A percentile compares a stretch with the other conserved stretches of the same genome.
phyloP scores from a whole-genome alignment of 1,140 invertebrate genomes.

The Leptonema lineaticorne region DNA sequence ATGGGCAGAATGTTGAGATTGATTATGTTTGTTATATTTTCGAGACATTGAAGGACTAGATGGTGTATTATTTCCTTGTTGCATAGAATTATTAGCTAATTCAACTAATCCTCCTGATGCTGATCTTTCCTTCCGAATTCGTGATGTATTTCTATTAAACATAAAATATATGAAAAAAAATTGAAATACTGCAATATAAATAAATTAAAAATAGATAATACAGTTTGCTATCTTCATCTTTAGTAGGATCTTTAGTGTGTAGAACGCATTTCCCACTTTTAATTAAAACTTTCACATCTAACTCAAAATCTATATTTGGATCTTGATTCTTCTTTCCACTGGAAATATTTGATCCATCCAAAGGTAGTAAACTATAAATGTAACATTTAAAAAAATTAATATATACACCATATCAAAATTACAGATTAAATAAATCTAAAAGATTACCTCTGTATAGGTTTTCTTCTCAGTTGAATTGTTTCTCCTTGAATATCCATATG shows the following conservation, averaged over 20 bases:
- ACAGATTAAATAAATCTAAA: constrained; percentile 6
- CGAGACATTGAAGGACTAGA: constrained; percentile 55
- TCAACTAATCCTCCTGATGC: constrained; percentile 50
- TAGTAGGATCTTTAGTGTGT: constrained; percentile 82
- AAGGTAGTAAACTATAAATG: constrained; percentile 45
- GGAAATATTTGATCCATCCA: constrained; percentile 49
- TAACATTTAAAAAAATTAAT: background rate
- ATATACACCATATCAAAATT: no score
- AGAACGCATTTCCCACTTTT: constrained; percentile 96
- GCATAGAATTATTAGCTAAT: constrained; percentile 13
- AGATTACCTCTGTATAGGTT: constrained; percentile 48
- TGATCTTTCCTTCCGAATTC: constrained; percentile 49
- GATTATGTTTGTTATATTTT: constrained; percentile 47
- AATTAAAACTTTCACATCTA: constrained; percentile 95
- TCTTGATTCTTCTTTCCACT: constrained; percentile 69
- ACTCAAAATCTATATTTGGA: constrained; percentile 93
- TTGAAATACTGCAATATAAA: background rate
- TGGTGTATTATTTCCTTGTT: constrained; percentile 28
- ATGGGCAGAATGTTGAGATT: constrained; percentile 41
- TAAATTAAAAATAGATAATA: constrained; percentile 28
- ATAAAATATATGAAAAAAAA: background rate
- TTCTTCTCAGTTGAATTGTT: constrained; percentile 64
- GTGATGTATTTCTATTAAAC: constrained; percentile 39
- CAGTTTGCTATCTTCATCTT: constrained; percentile 64
- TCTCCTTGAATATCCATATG: constrained; percentile 65